Base-by-base conservation (phyloP, 2,888 invertebrate genomes). In the Capitulum mitella region DNA sequence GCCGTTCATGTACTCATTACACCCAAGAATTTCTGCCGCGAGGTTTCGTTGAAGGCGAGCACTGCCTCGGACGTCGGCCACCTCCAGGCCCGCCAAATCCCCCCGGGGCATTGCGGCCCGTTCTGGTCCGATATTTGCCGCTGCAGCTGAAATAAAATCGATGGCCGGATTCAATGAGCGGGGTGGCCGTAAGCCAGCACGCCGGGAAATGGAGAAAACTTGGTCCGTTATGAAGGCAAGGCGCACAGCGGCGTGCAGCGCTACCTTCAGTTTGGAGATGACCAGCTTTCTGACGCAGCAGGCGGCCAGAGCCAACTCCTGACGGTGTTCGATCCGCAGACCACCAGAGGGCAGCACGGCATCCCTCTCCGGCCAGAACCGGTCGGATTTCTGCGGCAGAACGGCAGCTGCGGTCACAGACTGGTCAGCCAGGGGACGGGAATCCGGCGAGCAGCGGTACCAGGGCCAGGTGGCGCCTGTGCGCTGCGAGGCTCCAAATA, bases 301-400 rank as follows among this genome's bases (percentile, higher is more conserved):
- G 40, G 96, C 97, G 54, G 97, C 95, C 89, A 95, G 92, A 74
- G 94, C 92, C 95, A 93, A 86, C 97, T 82, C 97, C 85, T 92
- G 93, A 82, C 95, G 87, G 83, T 96, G 87, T 84, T 91, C 93
- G 12, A 98, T 97, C 87, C 93, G 93, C 84, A 97, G 92, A 80
- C 92, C 91, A 80, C 97, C 97, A 85, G 96, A 95, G 76, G 58
- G 58, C 29, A n/a, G 58, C 0, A 2, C 6, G 10, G 58, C 58
- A 12, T 29, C 58, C 29, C 58, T 12, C n/a, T 58, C 58, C n/a
- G 58, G 58, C 58, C 58, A 58, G n/a, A 58, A 29, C 3, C 58
- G 58, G 29, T 10, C 58, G 3, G 10, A n/a, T 5, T 58, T 58
- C 58, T n/a, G 58, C 10, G 3, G 58, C 26, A 10, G 26, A 22